These are phyloP conservation scores for Myotis lucifugus DNA, from an alignment of 2,113 vertebrate genomes.

Conservation along the genomic window DNA sequence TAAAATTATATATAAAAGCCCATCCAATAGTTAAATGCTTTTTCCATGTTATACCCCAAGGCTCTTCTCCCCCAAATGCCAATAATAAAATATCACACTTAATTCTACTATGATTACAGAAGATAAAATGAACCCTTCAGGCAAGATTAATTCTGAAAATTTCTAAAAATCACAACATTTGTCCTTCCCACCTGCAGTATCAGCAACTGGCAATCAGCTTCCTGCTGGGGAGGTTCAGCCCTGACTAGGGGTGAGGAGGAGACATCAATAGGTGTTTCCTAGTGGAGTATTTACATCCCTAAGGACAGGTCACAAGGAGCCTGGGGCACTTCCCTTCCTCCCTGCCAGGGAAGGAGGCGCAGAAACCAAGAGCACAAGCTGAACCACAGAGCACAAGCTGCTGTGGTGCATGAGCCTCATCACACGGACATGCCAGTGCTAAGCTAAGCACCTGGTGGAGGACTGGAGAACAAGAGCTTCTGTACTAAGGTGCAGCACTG, in stretches of 20 bases:
- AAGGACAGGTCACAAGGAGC: background rate
- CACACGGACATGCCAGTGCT: background rate
- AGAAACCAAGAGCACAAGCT: background rate
- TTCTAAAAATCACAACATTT: background rate
- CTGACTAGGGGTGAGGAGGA: background rate
- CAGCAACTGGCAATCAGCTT: background rate
- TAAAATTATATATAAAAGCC: background rate
- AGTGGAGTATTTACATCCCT: background rate
- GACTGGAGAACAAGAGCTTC: accelerated
- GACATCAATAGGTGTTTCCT: too few species aligned
- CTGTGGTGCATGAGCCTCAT: background rate
- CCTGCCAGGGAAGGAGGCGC: background rate
- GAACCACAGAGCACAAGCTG: too few species aligned
- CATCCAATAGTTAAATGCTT: background rate
- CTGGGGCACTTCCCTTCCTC: background rate
- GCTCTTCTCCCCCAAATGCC: background rate
- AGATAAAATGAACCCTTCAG: background rate
- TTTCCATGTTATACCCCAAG: background rate
- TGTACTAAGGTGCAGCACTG: background rate
- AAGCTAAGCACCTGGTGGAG: accelerated
- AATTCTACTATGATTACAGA: background rate
- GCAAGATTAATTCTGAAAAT: background rate
- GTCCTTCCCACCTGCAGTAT: accelerated
- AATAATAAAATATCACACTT: background rate
- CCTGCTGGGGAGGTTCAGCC: background rate